Base-by-base conservation (phyloP, 2,888 invertebrate species). In the Tetragnatha montana region DNA sequence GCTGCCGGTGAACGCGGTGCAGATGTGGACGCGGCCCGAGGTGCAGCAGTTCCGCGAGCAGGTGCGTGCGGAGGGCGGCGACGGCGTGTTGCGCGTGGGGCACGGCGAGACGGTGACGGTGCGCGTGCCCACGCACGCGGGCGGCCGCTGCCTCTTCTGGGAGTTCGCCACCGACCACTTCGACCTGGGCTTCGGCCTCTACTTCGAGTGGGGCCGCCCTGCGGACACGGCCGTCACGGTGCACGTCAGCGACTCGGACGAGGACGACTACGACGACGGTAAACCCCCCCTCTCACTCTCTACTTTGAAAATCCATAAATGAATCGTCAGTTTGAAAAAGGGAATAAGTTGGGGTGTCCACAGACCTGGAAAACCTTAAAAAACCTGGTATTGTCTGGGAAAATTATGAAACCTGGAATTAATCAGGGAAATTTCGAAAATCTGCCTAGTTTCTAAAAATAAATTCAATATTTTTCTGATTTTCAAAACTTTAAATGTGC, bases 101-200 rank as follows among this genome's bases (percentile, higher is more conserved):
- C 99, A 99, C 93, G 98, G 99, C 3, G 99, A 99, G 94, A 98
- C 98, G 0, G 97, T 99, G 78, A 99, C 99, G 79, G 97, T 96
- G 4, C 95, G 99, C 70, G 99, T 99, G 84, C 99, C 99, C 10
- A 99, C 99, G 0, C 98, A 98, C 93, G 96, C 96, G 91, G 96
- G 97, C 92, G 99, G 99, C 0, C 96, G 96, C 1, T 96, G 97
- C 92, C 95, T 99, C 70, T 99, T 98, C 94, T 99, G 99, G 99
- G 99, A 99, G 94, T 99, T 99, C 94, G 98, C 99, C 17, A 99
- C 99, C 0, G 99, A 99, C 93, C 96, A 96, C 93, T 99, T 98
- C 93, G 99, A 99, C 93, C 97, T 99, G 92, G 98, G 96, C 93
- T 99, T 99, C 94, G 99, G 99, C 0, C 96, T 99, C 80, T 98